Base-by-base conservation (phyloP, 2,888 invertebrate genomes). In the Cheilosia vulpina region DNA sequence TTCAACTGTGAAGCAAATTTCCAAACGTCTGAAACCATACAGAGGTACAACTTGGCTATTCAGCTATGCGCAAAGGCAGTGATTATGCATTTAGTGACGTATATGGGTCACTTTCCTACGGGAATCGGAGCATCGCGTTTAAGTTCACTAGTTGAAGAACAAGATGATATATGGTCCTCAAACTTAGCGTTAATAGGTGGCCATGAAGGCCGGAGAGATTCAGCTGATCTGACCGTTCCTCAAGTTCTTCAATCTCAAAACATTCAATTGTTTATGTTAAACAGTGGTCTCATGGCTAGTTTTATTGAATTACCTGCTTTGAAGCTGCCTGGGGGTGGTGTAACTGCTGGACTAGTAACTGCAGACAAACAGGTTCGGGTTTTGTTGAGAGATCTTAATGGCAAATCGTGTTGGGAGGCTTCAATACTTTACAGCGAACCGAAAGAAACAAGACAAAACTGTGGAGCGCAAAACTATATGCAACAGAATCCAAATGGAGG, bases 341-440 rank as follows among this genome's bases (percentile, higher is more conserved):
- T 95, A 17, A 96, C 96, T 0, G 94, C 95, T 89, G 97, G 96
- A 13, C 92, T 97, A 43, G 94, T 95, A 68, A 96, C 97, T 0
- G 96, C 96, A 5, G 95, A 96, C 88, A 96, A 96, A 60, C 96
- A 96, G 93, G 97, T 97, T 72, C 94, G 99, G 43, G 95, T 98
- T 24, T 93, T 99, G 15, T 93, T 98, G 81, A 94, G 99, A 9
- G 98, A 98, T 93, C 94, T 98, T 72, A 96, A 97, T 38, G 98
- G 99, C 62, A 99, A 98, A 93, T 97, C 97, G 63, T 97, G 97
- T 89, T 99, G 99, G 98, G 98, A 99, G 92, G 97, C 97, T 47
- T 97, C 98, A 0, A 96, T 98, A 79, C 93, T 99, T 0, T 97
- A 97, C 92, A 95, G 96, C 90, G 95, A 96, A 89, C 96, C 96